Conservation (phyloP, 2,113 vertebrate species). For the Turdus rufiventris region DNA sequence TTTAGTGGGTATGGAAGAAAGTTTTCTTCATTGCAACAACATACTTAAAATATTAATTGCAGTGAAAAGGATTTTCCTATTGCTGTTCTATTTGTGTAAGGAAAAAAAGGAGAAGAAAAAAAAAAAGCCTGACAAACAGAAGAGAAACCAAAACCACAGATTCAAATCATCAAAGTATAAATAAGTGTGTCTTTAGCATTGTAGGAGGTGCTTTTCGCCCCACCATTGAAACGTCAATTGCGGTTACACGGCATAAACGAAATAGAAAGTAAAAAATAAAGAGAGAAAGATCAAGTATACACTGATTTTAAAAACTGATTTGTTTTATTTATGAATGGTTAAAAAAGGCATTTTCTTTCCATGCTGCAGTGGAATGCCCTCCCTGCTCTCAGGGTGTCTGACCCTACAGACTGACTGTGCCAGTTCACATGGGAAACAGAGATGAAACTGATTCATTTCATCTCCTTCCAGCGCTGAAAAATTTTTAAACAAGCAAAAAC, state of each 20-base stretch:
- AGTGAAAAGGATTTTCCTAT: neutral
- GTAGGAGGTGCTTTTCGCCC: neutral
- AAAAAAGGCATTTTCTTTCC: neutral
- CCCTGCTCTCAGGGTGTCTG: no score
- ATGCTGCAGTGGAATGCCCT: neutral
- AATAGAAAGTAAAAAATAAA: neutral
- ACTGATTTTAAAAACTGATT: neutral
- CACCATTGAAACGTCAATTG: neutral
- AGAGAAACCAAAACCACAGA: neutral
- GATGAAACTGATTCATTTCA: neutral
- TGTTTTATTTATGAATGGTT: neutral
- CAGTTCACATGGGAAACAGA: rapidly evolving
- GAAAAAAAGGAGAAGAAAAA: rapidly evolving
- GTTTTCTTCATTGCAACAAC: neutral
- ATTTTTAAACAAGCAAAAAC: neutral
- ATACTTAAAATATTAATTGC: rapidly evolving
- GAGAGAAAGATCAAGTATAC: neutral
- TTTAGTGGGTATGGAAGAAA: neutral
- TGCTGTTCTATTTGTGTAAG: neutral
- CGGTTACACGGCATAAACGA: neutral
- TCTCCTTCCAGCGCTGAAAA: neutral
- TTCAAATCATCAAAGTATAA: neutral
- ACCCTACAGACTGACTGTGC: rapidly evolving
- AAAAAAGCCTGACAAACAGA: neutral
- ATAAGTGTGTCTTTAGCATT: neutral